phyloP scores from a whole-genome alignment of 2,113 vertebrate genomes.

The Budorcas taxicolor region DNA sequence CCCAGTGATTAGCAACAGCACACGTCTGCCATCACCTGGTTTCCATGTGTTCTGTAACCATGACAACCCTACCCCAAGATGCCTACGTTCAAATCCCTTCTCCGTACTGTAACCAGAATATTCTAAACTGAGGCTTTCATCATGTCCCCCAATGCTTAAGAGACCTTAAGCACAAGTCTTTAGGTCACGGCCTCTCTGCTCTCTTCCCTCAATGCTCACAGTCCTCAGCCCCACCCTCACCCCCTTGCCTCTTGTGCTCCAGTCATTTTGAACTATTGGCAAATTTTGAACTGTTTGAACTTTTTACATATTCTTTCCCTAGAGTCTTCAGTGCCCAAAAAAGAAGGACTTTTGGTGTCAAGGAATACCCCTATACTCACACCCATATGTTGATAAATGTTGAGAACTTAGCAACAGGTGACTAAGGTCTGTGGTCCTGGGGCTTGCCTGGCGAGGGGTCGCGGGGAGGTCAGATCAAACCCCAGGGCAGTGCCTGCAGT shows the following conservation, averaged over 20 bases:
- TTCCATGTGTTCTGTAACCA: neutral
- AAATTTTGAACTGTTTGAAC: neutral
- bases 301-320: neutral
- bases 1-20: neutral
- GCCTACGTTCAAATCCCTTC: neutral
- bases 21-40: neutral
- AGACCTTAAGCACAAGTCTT: neutral
- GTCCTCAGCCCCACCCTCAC: neutral
- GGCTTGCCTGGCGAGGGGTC: fast-evolving
- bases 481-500: neutral
- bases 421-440: neutral
- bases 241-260: neutral
- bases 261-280: neutral
- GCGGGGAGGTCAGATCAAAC: neutral
- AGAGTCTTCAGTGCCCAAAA: neutral
- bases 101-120: neutral
- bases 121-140: neutral
- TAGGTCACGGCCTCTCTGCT: neutral
- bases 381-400: neutral
- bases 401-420: neutral
- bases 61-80: neutral
- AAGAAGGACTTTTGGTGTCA: neutral
- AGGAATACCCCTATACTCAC: neutral
- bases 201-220: neutral
- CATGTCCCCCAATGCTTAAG: neutral